These are phyloP conservation scores for Bhutanitis thaidina DNA, from an alignment of 2,888 invertebrate genomes.

Conservation along the genomic window DNA sequence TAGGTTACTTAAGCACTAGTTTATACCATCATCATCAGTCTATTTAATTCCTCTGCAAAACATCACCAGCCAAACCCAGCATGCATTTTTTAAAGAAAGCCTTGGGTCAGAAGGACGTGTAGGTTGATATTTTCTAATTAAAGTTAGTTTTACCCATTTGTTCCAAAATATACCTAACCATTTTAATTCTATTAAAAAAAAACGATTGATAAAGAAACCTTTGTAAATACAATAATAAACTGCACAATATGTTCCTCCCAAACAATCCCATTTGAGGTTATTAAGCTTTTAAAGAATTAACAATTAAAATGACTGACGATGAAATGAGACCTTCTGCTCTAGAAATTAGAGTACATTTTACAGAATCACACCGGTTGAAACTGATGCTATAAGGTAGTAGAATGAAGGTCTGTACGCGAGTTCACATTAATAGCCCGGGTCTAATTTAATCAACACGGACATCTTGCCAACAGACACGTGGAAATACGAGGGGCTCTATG, in stretches of 20 bases:
- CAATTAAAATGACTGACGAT: background rate
- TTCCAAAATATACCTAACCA: no score
- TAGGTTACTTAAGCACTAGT: no score
- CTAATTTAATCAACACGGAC: conserved; percentile 18
- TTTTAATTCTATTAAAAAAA: no score
- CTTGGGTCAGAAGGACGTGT: no score
- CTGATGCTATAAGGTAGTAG: conserved; percentile 1
- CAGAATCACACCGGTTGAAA: background rate
- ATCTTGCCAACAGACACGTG: conserved; percentile 8
- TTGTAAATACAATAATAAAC: no score
- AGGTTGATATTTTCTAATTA: no score
- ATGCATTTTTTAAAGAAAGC: no score
- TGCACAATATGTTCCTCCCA: conserved; percentile 12
- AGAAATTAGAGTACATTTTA: background rate
- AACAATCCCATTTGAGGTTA: conserved; percentile 10
- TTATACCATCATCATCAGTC: no score
- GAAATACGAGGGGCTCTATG: conserved; percentile 4
- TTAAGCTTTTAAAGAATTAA: conserved; percentile 1
- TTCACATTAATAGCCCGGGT: conserved; percentile 13
- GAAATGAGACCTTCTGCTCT: background rate
- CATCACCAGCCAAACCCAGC: no score
- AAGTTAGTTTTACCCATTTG: no score
- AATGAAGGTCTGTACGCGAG: conserved; percentile 7
- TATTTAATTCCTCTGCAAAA: no score
- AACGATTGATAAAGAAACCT: no score